Evolutionary conservation across 2,888 invertebrate species (phyloP).

Genomic region (Mayetiola destructor): DNA sequence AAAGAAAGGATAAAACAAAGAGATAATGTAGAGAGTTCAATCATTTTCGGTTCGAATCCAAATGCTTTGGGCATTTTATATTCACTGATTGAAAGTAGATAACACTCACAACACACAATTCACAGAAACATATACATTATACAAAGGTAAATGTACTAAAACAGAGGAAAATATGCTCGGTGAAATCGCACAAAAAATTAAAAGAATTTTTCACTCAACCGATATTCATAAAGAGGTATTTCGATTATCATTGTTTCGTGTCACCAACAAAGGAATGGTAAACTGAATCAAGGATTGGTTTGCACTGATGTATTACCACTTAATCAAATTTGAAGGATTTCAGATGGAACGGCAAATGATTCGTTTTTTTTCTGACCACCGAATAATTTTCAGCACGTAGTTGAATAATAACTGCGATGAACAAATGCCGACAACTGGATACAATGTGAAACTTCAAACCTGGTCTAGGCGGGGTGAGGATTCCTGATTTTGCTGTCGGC

Average conservation of each 20-base stretch:
- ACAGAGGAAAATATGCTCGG: not conserved
- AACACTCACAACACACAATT: not conserved
- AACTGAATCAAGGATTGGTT: not conserved
- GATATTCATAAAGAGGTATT: no score
- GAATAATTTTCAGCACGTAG: not conserved
- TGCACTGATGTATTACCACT: not conserved
- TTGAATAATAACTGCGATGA: not conserved
- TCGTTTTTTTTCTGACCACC: not conserved
- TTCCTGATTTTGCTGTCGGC: slow-evolving; percentile 3
- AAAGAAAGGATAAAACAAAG: not conserved
- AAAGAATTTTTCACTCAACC: not conserved
- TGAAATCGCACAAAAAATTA: not conserved
- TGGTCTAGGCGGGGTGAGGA: slow-evolving; percentile 8
- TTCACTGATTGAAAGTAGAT: slow-evolving; percentile 6
- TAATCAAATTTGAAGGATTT: not conserved
- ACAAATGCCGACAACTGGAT: no score
- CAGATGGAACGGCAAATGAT: not conserved
- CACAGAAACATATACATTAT: not conserved
- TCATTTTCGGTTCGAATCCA: not conserved
- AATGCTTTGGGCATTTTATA: not conserved
- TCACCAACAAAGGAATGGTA: not conserved
- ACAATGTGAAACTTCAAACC: no score
- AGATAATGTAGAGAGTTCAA: not conserved
- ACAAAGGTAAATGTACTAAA: not conserved
- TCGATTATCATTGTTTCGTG: not conserved